Base-by-base conservation (phyloP, 2,888 invertebrate species). In the Tenthredo livida region DNA sequence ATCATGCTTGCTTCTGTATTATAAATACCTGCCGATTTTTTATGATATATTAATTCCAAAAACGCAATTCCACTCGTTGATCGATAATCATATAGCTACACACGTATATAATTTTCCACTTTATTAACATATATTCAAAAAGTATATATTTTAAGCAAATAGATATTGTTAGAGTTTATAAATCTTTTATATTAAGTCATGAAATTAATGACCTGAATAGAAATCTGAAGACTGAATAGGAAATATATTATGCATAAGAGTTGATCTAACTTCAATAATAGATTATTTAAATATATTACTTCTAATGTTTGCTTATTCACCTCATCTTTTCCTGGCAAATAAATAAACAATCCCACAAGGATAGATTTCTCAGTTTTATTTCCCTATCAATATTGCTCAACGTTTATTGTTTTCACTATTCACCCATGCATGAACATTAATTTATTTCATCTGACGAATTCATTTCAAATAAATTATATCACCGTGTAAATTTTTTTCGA, bases 331-430 rank as follows among this genome's bases (percentile, higher is more conserved):
- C 25, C 25, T 61, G 5, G 25, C 3, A 12, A 25, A 61, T 61
- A 25, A 61, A 61, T 61, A 25, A 61, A 25, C 25, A 61, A 25
- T 25, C 10, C 21, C 25, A 25, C 61, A 61, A 25, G 25, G 12
- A 61, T 33, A 2, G 4, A 12, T 58, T n/a, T 58, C 58, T 58
- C 9, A 61, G 25, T 61, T 61, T 61, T 7, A 54, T 54, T 54
- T 1, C 7, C 54, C 70, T 70, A 70, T 6, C 10, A 40, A 70
- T 70, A 70, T 70, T 70, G 70, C 70, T 40, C 70, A 70, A 37
- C 15, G 33, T 37, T 70, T n/a, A 70, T n/a, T 70, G 33, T 70
- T 33, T n/a, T 17, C 6, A 10, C 17, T 70, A 37, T 70, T 17
- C 4, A 70, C 17, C 37, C 37, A 70, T 65, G 29, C 29, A 29